Conservation (phyloP, 2,888 invertebrate species). For the Aphodius granarius region DNA sequence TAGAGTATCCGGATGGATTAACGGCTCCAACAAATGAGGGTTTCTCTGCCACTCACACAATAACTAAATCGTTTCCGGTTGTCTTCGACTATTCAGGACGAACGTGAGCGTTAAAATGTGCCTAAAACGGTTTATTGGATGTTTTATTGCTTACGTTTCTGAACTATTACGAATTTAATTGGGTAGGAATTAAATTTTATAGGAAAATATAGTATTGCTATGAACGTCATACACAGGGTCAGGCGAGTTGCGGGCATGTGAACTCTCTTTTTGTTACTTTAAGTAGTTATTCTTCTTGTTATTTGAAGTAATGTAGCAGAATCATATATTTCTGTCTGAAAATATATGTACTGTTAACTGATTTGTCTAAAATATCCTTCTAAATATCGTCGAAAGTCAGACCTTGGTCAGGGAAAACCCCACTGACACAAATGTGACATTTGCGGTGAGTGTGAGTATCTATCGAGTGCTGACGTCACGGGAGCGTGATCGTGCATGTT, state of each 20-base stretch:
- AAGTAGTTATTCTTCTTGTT: too few relatives aligned
- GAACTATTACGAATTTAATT: background rate
- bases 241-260: too few relatives aligned
- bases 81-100: background rate
- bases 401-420: background rate
- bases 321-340: too few relatives aligned
- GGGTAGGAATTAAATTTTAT: background rate
- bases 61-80: constrained; percentile 3
- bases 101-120: background rate
- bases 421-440: background rate
- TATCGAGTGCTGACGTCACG: background rate
- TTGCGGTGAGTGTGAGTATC: background rate
- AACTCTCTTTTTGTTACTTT: too few relatives aligned
- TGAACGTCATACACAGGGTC: too few relatives aligned
- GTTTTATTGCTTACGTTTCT: background rate
- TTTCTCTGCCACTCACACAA: background rate
- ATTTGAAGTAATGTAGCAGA: too few relatives aligned
- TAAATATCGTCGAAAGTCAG: too few relatives aligned
- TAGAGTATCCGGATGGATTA: constrained; percentile 9
- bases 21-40: background rate
- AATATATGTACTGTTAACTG: too few relatives aligned
- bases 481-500: background rate
- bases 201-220: too few relatives aligned
- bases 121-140: background rate
- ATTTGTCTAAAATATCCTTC: too few relatives aligned